Percentiles rank a stretch among this genome's conserved stretches.
phyloP scores from a whole-genome alignment of 2,888 invertebrate genomes.

The Ichneumoninae sp. region DNA sequence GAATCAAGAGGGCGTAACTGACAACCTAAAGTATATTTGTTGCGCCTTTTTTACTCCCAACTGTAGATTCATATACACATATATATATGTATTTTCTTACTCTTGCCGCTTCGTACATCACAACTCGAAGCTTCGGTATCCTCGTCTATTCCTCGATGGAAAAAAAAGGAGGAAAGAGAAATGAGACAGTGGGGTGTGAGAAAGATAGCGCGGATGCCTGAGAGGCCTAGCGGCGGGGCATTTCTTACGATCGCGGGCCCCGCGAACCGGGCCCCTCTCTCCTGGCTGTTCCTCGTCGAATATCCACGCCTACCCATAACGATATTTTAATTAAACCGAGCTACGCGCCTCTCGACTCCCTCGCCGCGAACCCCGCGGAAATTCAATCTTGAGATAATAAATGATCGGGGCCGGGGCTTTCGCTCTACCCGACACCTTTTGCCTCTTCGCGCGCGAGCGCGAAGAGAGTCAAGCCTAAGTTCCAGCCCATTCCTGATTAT shows the following conservation, averaged over 20 bases:
- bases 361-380: slow-evolving; percentile 76
- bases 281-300: slow-evolving; percentile 65
- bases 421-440: slow-evolving; percentile 81
- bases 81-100: background rate
- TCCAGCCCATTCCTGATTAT: slow-evolving; percentile 52
- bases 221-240: slow-evolving; percentile 34
- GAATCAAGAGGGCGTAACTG: too few species aligned
- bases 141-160: slow-evolving; percentile 16
- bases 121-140: slow-evolving; percentile 15
- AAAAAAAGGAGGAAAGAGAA: slow-evolving; percentile 26
- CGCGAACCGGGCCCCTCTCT: slow-evolving; percentile 4
- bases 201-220: slow-evolving; percentile 24
- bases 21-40: too few species aligned
- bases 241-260: slow-evolving; percentile 62
- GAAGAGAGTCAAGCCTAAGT: slow-evolving; percentile 27
- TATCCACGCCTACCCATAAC: slow-evolving; percentile 84
- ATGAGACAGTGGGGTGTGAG: slow-evolving; percentile 29
- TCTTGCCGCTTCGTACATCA: slow-evolving; percentile 31
- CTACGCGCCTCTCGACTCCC: slow-evolving; percentile 68
- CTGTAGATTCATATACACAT: too few species aligned
- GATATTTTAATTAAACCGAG: slow-evolving; percentile 85
- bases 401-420: slow-evolving; percentile 80
- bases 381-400: slow-evolving; percentile 85
- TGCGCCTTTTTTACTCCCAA: too few species aligned
- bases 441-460: slow-evolving; percentile 80